Evolutionary conservation across 64 coral and sea anemone species (phyloP).

Genomic region (Astreopora myriophthalma): DNA sequence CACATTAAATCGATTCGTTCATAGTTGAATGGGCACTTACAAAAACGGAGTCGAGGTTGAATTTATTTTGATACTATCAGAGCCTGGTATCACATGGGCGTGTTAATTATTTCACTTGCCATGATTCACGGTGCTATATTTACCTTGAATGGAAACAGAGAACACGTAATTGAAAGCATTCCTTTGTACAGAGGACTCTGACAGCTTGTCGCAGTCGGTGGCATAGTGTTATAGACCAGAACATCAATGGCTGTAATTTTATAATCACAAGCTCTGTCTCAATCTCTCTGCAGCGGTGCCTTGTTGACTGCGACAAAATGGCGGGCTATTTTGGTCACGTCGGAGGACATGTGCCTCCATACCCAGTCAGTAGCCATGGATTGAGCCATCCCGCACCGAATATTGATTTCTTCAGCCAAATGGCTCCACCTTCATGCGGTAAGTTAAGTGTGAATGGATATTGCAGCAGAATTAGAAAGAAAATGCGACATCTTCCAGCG

Average conservation of each 20-base stretch:
- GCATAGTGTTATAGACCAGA: constrained; percentile 53
- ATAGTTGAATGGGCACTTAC: constrained; percentile 18
- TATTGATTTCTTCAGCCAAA: constrained; percentile 76
- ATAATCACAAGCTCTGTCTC: constrained; percentile 32
- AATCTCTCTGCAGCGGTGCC: constrained; percentile 19
- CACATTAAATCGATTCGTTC: constrained; percentile 5
- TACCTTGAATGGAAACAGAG: constrained; percentile 45
- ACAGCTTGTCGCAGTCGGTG: constrained; percentile 48
- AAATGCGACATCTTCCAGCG: not conserved
- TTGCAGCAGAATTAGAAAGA: not conserved
- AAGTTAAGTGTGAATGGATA: not conserved
- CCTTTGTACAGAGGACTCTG: constrained; percentile 20
- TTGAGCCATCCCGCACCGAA: constrained; percentile 59
- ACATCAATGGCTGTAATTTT: constrained; percentile 36
- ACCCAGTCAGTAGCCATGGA: constrained; percentile 53
- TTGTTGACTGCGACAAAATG: constrained; percentile 40
- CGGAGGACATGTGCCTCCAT: constrained; percentile 62
- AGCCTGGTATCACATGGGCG: constrained; percentile 22
- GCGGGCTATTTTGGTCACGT: constrained; percentile 73
- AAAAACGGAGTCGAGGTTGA: not conserved
- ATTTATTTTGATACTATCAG: constrained; percentile 53
- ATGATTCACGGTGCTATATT: constrained; percentile 38
- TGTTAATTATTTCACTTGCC: constrained; percentile 42
- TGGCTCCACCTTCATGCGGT: constrained; percentile 60
- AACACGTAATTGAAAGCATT: constrained; percentile 28